Evolutionary conservation across 2,797 vertebrate genomes (phyloP).

Genomic region (Fistularia commersonii): DNA sequence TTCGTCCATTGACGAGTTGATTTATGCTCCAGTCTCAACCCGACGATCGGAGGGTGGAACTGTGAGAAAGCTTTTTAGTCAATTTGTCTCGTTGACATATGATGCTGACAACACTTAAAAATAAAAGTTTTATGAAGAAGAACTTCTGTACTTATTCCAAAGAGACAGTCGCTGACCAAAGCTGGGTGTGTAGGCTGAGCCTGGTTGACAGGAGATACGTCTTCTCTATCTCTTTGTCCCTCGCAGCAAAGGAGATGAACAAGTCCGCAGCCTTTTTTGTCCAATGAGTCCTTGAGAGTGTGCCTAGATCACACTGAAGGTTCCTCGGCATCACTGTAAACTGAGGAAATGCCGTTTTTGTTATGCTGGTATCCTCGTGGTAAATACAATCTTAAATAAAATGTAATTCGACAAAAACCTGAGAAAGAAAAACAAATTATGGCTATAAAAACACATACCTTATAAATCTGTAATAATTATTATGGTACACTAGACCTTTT

Average conservation of each 20-base stretch:
- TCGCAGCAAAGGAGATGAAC: constrained; percentile 58
- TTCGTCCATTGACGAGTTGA: constrained; percentile 40
- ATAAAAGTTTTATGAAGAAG: constrained; percentile 71
- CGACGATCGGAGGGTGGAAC: constrained; percentile 40
- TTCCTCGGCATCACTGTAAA: constrained; percentile 41
- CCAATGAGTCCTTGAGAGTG: constrained; percentile 50
- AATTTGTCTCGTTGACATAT: constrained; percentile 68
- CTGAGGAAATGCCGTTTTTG: constrained; percentile 27
- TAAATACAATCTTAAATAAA: constrained; percentile 28
- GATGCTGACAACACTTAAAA: constrained; percentile 71
- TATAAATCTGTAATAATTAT: no score
- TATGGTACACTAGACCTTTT: no score
- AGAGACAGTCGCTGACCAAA: constrained; percentile 67
- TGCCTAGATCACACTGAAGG: constrained; percentile 17
- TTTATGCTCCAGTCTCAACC: constrained; percentile 62
- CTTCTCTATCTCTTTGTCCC: constrained; percentile 65
- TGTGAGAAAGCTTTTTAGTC: constrained; percentile 53
- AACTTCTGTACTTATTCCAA: constrained; percentile 68
- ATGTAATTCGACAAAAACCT: constrained; percentile 2
- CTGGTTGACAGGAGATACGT: constrained; percentile 69
- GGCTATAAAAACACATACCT: no score
- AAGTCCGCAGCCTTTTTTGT: constrained; percentile 57
- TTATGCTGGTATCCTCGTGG: constrained; percentile 21
- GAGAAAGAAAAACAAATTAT: background rate
- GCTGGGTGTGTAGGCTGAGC: constrained; percentile 61